Conservation (phyloP, 2,888 invertebrate species). For the Rhynchonema sp. region DNA sequence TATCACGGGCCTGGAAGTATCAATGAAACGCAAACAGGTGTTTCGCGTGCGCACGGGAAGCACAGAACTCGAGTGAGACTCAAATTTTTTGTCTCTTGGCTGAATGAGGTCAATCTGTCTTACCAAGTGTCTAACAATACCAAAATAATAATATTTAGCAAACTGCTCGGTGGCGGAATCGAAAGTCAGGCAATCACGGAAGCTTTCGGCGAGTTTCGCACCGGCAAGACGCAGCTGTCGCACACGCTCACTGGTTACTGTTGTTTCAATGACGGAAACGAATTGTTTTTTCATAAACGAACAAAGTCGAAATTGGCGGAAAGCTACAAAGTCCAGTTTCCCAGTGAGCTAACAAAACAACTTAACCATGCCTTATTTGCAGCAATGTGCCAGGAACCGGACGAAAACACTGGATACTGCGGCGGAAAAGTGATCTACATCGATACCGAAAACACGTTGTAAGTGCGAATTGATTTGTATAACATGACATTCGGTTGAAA, state of each 20-base stretch:
- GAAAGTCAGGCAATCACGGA: slow-evolving; percentile 68
- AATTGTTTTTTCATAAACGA: too few species aligned
- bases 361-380: slow-evolving; percentile 1
- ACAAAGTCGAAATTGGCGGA: too few species aligned
- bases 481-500: not conserved
- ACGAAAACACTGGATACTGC: slow-evolving; percentile 41
- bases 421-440: slow-evolving; percentile 63
- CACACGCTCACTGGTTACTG: slow-evolving; percentile 48
- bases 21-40: slow-evolving; percentile 48
- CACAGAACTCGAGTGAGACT: slow-evolving; percentile 44
- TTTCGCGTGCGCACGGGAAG: slow-evolving; percentile 45
- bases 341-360: not conserved
- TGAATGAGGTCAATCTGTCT: not conserved
- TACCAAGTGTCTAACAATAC: too few species aligned
- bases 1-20: slow-evolving; percentile 52
- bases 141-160: too few species aligned
- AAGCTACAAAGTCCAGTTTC: not conserved
- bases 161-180: slow-evolving; percentile 53
- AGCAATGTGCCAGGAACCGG: slow-evolving; percentile 56
- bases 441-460: slow-evolving; percentile 66
- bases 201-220: slow-evolving; percentile 58
- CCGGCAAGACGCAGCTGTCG: slow-evolving; percentile 59
- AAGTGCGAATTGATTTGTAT: slow-evolving; percentile 20
- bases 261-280: not conserved
- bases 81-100: not conserved